These are phyloP conservation scores for Hormaphis cornu DNA, from an alignment of 1,140 invertebrate species.

Conservation along the genomic window DNA sequence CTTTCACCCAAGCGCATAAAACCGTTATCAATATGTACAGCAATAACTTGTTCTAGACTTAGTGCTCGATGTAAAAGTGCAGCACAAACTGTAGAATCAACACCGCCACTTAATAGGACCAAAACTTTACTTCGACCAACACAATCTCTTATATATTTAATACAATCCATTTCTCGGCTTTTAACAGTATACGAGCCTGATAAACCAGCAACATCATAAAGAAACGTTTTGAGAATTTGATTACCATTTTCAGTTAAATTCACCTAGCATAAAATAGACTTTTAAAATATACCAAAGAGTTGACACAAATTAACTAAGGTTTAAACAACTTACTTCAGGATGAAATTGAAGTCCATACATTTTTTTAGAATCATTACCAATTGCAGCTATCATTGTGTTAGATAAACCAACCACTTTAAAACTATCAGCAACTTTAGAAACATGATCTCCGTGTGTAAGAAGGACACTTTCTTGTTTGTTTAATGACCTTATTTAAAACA, in stretches of 20 bases:
- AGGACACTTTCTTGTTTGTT: constrained; percentile 80
- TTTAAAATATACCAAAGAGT: too few species aligned
- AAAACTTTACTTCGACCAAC: constrained; percentile 89
- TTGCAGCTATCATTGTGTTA: constrained; percentile 73
- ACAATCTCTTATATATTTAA: constrained; percentile 82
- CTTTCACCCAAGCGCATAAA: constrained; percentile 97
- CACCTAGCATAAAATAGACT: constrained; percentile 49
- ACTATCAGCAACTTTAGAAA: constrained; percentile 77
- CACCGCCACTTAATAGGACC: constrained; percentile 90
- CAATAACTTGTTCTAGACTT: constrained; percentile 82
- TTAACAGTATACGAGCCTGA: constrained; percentile 81
- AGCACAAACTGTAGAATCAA: constrained; percentile 97
- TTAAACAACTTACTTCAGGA: constrained; percentile 55
- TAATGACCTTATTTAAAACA: constrained; percentile 57
- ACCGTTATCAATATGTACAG: constrained; percentile 97
- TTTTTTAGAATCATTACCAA: constrained; percentile 81
- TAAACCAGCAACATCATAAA: constrained; percentile 81
- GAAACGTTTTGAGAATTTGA: constrained; percentile 87
- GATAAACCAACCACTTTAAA: constrained; percentile 78
- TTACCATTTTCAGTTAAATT: constrained; percentile 88
- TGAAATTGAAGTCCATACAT: constrained; percentile 98
- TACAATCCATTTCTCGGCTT: constrained; percentile 79
- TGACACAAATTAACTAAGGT: background rate
- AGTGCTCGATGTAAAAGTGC: constrained; percentile 85
- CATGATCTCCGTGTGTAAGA: constrained; percentile 93